Base-by-base conservation (phyloP, 2,888 invertebrate species). In the Idaea dimidiata region DNA sequence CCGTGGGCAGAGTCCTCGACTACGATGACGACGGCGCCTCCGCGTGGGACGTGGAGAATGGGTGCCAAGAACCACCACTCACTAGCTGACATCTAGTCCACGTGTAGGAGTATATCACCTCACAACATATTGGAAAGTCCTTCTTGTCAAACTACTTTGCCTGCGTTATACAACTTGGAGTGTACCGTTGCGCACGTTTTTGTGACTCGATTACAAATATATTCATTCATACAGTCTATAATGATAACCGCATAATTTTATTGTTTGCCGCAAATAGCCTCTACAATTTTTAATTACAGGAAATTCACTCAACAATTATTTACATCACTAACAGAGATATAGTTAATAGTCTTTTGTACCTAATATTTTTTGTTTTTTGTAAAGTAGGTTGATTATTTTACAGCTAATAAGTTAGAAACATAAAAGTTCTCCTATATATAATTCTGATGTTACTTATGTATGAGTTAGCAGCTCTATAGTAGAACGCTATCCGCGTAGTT, bases 1-100 rank as follows among this genome's bases (percentile, higher is more conserved):
- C 70, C 77, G 87, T 88, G 84, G 87, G 89, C 74, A 74, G 87
- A 82, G 85, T 82, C 85, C 86, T 87, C 82, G 81, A 58, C 65
- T 66, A 57, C 65, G 71, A 57, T 70, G 70, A 64, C 73, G 75
- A 77, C 71, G 75, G 77, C 71, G 76, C 73, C 76, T 56, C 56
- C 71, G 87, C 77, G 89, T 89, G 82, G 89, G 90, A 65, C 59
- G 81, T 66, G 70, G 77, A 73, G 78, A 80, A 74, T 72, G 80
- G 79, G 71, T 62, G 24, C 63, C 64, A 60, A 62, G 59, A 59
- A 58, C 55, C 59, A 60, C 70, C 70, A 59, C 66, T 74, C 75
- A 75, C 81, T 79, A 74, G 74, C 80, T 78, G 78, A 82, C 79
- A 80, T 79, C 74, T 74, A 81, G 67, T 72, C 73, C 67, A 67